These are phyloP conservation scores for Mythimna impura DNA, from an alignment of 2,888 invertebrate genomes.

Conservation along the genomic window DNA sequence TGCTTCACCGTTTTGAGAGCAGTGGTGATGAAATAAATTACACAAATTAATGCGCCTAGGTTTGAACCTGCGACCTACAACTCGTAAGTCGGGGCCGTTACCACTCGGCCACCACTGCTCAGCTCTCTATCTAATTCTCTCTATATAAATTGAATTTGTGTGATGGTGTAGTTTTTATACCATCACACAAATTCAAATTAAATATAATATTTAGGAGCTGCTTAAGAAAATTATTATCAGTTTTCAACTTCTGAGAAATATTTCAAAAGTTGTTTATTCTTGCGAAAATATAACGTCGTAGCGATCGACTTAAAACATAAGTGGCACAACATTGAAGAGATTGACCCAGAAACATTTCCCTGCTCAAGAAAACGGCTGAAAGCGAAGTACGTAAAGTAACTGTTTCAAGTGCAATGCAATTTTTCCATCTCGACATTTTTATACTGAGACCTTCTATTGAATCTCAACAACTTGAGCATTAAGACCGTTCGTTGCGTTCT, in stretches of 20 bases:
- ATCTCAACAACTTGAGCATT: not conserved
- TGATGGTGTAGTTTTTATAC: no score
- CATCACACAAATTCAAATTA: not conserved
- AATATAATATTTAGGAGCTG: not conserved
- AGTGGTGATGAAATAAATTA: no score
- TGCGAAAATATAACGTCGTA: not conserved
- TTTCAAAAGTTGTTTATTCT: slow-evolving; percentile 4
- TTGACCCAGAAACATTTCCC: slow-evolving; percentile 48
- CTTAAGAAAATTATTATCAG: not conserved
- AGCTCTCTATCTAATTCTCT: no score
- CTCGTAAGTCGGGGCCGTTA: no score
- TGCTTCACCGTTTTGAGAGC: no score
- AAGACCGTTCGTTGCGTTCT: not conserved
- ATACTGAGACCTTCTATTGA: slow-evolving; percentile 15
- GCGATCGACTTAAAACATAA: slow-evolving; percentile 10
- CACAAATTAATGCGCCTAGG: no score
- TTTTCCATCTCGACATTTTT: slow-evolving; percentile 19
- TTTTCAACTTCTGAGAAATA: not conserved
- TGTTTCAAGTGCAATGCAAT: slow-evolving; percentile 23
- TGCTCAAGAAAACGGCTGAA: slow-evolving; percentile 23
- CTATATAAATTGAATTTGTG: no score
- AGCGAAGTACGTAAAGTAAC: slow-evolving; percentile 23
- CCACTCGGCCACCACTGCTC: no score
- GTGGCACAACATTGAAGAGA: slow-evolving; percentile 18
- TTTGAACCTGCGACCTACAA: no score